These are phyloP conservation scores for Serilophus lunatus DNA, from an alignment of 2,113 vertebrate species.

Conservation along the genomic window DNA sequence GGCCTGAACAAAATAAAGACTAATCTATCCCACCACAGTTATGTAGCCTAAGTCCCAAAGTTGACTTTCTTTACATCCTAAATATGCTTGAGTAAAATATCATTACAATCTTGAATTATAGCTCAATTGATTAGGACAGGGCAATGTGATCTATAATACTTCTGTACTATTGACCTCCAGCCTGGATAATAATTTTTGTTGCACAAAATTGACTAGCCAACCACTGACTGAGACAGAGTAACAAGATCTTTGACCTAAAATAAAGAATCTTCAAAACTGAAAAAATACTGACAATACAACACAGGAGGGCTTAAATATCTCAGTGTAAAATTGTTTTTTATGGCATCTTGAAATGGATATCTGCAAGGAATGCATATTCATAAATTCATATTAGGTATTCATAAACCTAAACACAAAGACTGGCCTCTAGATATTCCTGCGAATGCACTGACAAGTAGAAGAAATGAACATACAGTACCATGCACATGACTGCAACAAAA, in stretches of 20 bases:
- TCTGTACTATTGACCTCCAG: neutral
- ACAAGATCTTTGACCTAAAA: neutral
- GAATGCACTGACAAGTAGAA: neutral
- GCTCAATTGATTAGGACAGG: slow-evolving; percentile 1
- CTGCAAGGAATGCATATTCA: neutral
- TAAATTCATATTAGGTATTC: too few relatives aligned
- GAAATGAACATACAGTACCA: neutral
- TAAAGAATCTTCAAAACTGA: neutral
- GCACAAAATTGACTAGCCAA: slow-evolving; percentile 16
- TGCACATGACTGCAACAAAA: neutral
- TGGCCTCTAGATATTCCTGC: neutral
- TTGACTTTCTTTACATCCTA: neutral
- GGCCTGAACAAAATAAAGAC: neutral
- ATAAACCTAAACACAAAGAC: neutral
- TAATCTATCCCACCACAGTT: neutral
- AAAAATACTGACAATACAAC: neutral
- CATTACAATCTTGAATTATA: neutral
- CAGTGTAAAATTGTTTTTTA: neutral
- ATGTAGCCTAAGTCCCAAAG: neutral
- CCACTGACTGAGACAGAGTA: neutral
- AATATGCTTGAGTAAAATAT: neutral
- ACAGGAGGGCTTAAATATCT: neutral
- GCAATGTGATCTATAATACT: neutral
- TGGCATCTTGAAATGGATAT: neutral
- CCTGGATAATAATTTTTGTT: neutral